These are phyloP conservation scores for Galeruca laticollis DNA, from an alignment of 2,888 invertebrate species.

Conservation along the genomic window DNA sequence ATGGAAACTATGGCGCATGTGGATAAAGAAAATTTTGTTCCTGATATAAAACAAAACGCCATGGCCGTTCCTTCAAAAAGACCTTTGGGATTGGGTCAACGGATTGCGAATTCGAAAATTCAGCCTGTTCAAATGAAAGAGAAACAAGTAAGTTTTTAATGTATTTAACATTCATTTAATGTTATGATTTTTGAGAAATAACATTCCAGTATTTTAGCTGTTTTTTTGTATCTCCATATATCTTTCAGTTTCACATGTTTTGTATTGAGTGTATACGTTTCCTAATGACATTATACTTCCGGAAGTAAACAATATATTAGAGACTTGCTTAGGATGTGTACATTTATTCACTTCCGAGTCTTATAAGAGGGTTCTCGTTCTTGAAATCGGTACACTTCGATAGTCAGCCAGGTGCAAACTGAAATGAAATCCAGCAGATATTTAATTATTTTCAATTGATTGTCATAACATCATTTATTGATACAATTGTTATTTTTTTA, in stretches of 20 bases:
- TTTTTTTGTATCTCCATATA: neutral
- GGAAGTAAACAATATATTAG: neutral
- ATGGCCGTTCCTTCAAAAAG: conserved; percentile 68
- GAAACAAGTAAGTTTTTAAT: conserved; percentile 55
- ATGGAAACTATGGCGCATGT: conserved; percentile 84
- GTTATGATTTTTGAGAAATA: neutral
- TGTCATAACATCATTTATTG: neutral
- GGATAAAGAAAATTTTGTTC: conserved; percentile 80
- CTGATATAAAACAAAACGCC: conserved; percentile 65
- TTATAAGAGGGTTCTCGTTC: neutral
- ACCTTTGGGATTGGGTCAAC: conserved; percentile 73
- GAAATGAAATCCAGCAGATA: too few species aligned
- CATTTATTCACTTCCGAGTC: neutral
- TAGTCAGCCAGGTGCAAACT: neutral
- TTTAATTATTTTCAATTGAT: too few species aligned
- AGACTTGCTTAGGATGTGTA: neutral
- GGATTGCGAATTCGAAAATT: conserved; percentile 52
- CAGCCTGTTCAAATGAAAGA: conserved; percentile 43
- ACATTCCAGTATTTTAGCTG: neutral
- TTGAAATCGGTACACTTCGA: neutral
- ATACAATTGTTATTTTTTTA: too few species aligned
- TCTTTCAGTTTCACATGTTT: neutral
- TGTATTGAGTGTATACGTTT: neutral
- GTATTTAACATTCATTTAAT: neutral
- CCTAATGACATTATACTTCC: neutral